Conservation (phyloP, 2,113 vertebrate species). For the Scartelaos histophorus region DNA sequence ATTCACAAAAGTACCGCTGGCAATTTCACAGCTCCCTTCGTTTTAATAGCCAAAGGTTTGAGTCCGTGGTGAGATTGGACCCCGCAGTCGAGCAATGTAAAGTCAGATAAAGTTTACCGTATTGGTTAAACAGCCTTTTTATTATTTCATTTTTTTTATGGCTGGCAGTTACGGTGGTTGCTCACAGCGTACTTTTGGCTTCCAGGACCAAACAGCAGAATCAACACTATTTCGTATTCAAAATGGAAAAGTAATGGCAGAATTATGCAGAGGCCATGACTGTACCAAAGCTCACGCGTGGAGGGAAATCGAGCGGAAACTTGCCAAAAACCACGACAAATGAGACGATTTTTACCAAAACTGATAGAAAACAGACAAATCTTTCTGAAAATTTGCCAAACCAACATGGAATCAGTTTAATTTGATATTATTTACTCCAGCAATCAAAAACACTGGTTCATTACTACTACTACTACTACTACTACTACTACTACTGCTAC, state of each 20-base stretch:
- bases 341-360: neutral
- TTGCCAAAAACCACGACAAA: neutral
- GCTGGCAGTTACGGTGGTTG: constrained; percentile 4
- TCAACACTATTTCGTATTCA: constrained; percentile 20
- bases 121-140: neutral
- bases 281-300: neutral
- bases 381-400: too few species aligned
- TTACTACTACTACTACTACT: too few species aligned
- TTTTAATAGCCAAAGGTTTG: constrained; percentile 39
- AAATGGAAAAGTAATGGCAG: neutral
- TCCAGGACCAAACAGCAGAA: neutral
- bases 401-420: too few species aligned
- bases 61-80: constrained; percentile 38
- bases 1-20: constrained; percentile 26
- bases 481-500: too few species aligned
- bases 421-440: too few species aligned
- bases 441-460: too few species aligned
- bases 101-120: constrained; percentile 17
- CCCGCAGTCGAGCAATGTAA: constrained; percentile 24
- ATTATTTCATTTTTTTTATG: constrained; percentile 2
- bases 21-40: constrained; percentile 34
- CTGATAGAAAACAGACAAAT: too few species aligned
- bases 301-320: neutral
- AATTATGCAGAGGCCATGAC: constrained; percentile 5
- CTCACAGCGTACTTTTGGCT: constrained; percentile 12